A percentile compares a stretch with the other conserved stretches of the same genome.
phyloP scores from a whole-genome alignment of 2,888 invertebrate genomes.

The Ariolimax columbianus region DNA sequence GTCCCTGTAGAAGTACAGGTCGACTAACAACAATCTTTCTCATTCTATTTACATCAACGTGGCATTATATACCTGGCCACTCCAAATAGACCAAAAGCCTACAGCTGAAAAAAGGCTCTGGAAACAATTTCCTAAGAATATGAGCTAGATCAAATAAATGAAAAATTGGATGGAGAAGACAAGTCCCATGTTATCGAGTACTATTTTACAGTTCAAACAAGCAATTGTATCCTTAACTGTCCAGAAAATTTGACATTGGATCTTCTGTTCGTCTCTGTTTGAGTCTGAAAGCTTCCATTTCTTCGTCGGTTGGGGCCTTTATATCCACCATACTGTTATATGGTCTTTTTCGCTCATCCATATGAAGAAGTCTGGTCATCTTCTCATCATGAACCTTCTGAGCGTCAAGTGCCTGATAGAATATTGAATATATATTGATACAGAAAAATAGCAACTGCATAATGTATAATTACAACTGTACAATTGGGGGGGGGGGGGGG shows the following conservation, averaged over 20 bases:
- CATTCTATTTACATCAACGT: too few species aligned
- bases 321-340: conserved; percentile 89
- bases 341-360: conserved; percentile 93
- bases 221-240: background rate
- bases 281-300: conserved; percentile 94
- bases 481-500: too few species aligned
- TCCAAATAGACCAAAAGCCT: too few species aligned
- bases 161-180: too few species aligned
- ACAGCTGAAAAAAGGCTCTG: too few species aligned
- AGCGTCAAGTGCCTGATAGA: conserved; percentile 64
- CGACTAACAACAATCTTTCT: too few species aligned
- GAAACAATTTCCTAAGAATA: too few species aligned
- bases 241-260: conserved; percentile 85
- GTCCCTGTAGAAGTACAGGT: too few species aligned
- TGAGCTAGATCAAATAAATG: too few species aligned
- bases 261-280: conserved; percentile 86
- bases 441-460: background rate
- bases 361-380: conserved; percentile 84
- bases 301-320: conserved; percentile 92
- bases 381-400: conserved; percentile 78
- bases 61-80: too few species aligned
- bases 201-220: background rate
- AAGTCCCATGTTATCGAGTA: background rate
- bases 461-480: background rate
- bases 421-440: background rate